A percentile compares a stretch with the other conserved stretches of the same genome.
Evolutionary conservation across 2,113 vertebrate genomes (phyloP).

Genomic region (Mystacornis crossleyi): DNA sequence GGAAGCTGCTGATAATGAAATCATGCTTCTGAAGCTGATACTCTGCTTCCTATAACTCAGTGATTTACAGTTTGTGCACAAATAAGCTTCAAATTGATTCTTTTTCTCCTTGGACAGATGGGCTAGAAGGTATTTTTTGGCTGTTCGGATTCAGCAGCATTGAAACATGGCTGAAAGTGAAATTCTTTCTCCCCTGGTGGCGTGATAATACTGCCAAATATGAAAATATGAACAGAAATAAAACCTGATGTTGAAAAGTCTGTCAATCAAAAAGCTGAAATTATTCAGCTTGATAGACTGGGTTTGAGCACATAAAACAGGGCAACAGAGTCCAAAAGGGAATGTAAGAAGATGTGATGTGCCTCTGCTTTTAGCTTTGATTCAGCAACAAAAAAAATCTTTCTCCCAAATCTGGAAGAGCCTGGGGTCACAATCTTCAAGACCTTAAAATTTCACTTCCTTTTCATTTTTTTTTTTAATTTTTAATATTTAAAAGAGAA

Average conservation of each 20-base stretch:
- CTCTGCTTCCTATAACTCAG: background rate
- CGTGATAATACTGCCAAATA: background rate
- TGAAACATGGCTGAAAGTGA: background rate
- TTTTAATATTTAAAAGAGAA: background rate
- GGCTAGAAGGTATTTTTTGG: background rate
- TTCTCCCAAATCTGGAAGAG: background rate
- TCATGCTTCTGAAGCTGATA: background rate
- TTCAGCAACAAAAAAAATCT: background rate
- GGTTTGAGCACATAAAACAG: background rate
- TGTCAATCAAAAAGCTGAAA: background rate
- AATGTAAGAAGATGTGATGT: background rate
- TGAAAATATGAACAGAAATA: background rate
- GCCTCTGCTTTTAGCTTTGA: background rate
- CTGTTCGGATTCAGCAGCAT: background rate
- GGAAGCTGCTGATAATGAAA: background rate
- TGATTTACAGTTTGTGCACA: slow-evolving; percentile 7
- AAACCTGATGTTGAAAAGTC: background rate
- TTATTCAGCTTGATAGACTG: background rate
- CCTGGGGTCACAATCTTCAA: background rate
- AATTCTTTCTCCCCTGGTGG: background rate
- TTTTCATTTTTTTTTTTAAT: background rate
- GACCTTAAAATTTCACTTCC: background rate
- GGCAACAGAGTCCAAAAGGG: background rate
- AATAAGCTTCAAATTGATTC: slow-evolving; percentile 1
- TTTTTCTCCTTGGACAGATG: background rate